Conservation (phyloP, 1,140 invertebrate genomes). For the fruit fly (Drosophila melanogaster) region DNA sequence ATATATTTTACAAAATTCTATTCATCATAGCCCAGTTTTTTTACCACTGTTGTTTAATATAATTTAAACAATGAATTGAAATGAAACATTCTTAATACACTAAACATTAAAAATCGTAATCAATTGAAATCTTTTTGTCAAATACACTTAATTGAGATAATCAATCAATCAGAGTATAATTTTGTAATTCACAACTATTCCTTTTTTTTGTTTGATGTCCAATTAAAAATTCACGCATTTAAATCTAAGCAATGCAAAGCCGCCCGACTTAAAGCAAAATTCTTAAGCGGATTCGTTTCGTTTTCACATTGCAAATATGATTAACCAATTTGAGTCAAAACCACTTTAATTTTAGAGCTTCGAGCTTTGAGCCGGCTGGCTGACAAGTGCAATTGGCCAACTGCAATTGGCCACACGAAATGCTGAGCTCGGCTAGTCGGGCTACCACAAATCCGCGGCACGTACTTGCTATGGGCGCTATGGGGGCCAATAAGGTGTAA, state of each 20-base stretch:
- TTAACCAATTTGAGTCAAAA: slow-evolving; percentile 83
- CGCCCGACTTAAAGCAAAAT: slow-evolving; percentile 44
- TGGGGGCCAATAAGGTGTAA: slow-evolving; percentile 83
- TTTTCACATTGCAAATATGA: slow-evolving; percentile 68
- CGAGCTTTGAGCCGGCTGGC: slow-evolving; percentile 56
- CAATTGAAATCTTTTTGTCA: background rate
- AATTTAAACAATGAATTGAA: too few relatives aligned
- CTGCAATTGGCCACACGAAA: slow-evolving; percentile 47
- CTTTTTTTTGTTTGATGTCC: background rate
- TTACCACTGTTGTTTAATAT: too few relatives aligned
- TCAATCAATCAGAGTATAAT: slow-evolving; percentile 10
- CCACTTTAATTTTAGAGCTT: slow-evolving; percentile 76
- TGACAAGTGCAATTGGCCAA: slow-evolving; percentile 61
- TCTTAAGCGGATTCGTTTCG: slow-evolving; percentile 49
- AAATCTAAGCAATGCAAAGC: slow-evolving; percentile 49
- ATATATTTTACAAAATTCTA: background rate
- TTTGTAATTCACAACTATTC: background rate
- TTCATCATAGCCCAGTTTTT: background rate
- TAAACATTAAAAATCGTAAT: too few relatives aligned
- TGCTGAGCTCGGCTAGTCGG: slow-evolving; percentile 11
- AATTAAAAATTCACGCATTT: slow-evolving; percentile 44
- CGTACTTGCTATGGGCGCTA: slow-evolving; percentile 72
- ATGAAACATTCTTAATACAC: too few relatives aligned
- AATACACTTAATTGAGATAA: background rate
- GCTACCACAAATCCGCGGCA: slow-evolving; percentile 45